Evolutionary conservation across 1,140 invertebrate genomes (phyloP).

Genomic region (Musca vetustissima): DNA sequence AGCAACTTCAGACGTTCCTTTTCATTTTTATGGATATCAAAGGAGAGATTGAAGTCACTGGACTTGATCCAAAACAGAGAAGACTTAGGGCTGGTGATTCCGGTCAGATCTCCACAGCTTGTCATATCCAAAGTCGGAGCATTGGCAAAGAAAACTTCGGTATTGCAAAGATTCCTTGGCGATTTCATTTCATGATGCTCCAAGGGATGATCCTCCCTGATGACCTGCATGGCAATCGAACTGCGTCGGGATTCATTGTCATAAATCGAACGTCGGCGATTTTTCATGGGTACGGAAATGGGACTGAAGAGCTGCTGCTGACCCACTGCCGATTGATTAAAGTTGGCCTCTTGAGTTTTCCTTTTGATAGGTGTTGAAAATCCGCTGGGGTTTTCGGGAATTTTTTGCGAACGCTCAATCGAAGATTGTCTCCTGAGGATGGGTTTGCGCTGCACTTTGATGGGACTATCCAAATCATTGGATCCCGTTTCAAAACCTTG

Average conservation of each 20-base stretch:
- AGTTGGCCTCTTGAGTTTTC: conserved; percentile 7
- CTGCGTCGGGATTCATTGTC: conserved; percentile 39
- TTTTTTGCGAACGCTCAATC: no score
- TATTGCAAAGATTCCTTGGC: conserved; percentile 17
- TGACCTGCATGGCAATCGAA: conserved; percentile 49
- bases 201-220: conserved; percentile 46
- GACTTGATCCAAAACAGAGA: conserved; percentile 44
- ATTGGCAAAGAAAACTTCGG: conserved; percentile 46
- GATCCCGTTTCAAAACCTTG: conserved; percentile 51
- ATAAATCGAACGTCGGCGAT: conserved; percentile 25
- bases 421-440: no score
- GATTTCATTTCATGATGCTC: conserved; percentile 27
- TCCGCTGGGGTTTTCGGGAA: neutral
- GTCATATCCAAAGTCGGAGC: conserved; percentile 42
- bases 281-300: neutral
- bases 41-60: conserved; percentile 41
- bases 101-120: conserved; percentile 16
- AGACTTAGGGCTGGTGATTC: conserved; percentile 21
- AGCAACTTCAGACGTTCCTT: conserved; percentile 39
- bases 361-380: conserved; percentile 22
- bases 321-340: neutral
- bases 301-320: conserved; percentile 40
- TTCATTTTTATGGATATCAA: conserved; percentile 39
- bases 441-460: neutral
- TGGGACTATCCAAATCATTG: conserved; percentile 36